Evolutionary conservation across 2,797 vertebrate genomes (phyloP), one percentile per base, ranked within the genome.

Genomic region (Rhinoraja longicauda): DNA sequence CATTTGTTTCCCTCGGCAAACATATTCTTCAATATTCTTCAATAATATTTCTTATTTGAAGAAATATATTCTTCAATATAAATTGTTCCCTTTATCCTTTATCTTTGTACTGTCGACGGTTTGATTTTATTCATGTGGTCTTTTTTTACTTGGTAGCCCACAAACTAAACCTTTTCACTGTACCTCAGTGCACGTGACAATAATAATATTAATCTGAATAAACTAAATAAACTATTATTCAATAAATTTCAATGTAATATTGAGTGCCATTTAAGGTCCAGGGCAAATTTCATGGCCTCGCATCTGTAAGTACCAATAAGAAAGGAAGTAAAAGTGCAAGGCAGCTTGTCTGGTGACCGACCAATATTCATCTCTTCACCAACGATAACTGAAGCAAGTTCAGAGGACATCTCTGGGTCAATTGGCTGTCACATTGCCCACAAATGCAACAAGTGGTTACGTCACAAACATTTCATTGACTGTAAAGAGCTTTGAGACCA

Each of bases 181-280:
- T 45, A 45, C 39, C 45, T 45, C 45, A 45, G 2, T 45, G 45
- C 45, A 45, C 2, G 45, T 45, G 45, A 45, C 45, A 45, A 45
- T 45, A 45, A 4, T 4, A 45, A 45, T 3, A 45, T 3, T 45
- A 45, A 45, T 45, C 45, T n/a, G n/a, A n/a, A n/a, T n/a, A n/a
- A n/a, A n/a, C n/a, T 45, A 45, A 45, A 45, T 45, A 45, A 45
- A 45, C 45, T 45, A 45, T 45, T 73, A 73, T 73, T 73, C 17
- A 21, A 26, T 73, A 0, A 5, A 21, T 21, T 73, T 73, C 21
- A 21, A 4, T 73, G 70, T 73, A 6, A 73, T 29, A 13, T 99
- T 97, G 99, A 98, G 97, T 99, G 99, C 95, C 98, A 98, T 1
- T 98, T 98, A 94, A 98, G 98, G 93, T 98, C 98, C 99, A 99